These are phyloP conservation scores for Ormyrus labotus DNA, from an alignment of 2,888 invertebrate genomes.

Conservation along the genomic window DNA sequence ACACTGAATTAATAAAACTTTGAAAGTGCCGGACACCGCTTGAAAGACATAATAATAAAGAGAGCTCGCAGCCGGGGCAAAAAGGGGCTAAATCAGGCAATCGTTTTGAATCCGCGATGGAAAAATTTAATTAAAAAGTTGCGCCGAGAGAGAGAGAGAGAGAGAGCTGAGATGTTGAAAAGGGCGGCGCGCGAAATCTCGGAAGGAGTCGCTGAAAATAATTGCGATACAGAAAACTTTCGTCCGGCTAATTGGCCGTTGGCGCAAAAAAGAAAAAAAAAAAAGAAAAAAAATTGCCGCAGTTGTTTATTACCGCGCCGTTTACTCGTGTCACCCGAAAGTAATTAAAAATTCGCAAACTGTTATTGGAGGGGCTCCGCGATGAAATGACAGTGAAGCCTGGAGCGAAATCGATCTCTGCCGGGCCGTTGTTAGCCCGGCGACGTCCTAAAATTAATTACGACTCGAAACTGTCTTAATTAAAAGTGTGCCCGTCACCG, in stretches of 20 bases:
- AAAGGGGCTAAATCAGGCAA: constrained; percentile 24
- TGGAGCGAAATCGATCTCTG: constrained; percentile 33
- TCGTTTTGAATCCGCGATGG: constrained; percentile 39
- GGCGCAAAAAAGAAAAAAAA: neutral
- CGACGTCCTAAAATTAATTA: constrained; percentile 73
- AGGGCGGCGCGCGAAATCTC: constrained; percentile 10
- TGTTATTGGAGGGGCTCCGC: constrained; percentile 58
- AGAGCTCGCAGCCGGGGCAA: neutral
- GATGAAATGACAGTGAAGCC: neutral
- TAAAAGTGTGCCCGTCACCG: constrained; percentile 72
- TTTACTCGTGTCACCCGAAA: constrained; percentile 8
- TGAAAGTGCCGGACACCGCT: constrained; percentile 8
- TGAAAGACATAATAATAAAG: neutral
- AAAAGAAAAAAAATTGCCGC: constrained; percentile 22
- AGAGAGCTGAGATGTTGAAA: no score
- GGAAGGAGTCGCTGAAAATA: constrained; percentile 25
- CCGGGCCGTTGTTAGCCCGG: constrained; percentile 52
- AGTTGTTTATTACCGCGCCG: constrained; percentile 42
- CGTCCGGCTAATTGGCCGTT: constrained; percentile 10
- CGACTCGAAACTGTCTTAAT: constrained; percentile 74
- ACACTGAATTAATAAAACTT: constrained; percentile 46
- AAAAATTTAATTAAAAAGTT: constrained; percentile 55
- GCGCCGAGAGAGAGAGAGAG: neutral
- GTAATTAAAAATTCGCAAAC: constrained; percentile 62
- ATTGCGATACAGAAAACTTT: constrained; percentile 45